Evolutionary conservation across 1,140 invertebrate species (phyloP).

Genomic region (Gonioctena quinquepunctata): DNA sequence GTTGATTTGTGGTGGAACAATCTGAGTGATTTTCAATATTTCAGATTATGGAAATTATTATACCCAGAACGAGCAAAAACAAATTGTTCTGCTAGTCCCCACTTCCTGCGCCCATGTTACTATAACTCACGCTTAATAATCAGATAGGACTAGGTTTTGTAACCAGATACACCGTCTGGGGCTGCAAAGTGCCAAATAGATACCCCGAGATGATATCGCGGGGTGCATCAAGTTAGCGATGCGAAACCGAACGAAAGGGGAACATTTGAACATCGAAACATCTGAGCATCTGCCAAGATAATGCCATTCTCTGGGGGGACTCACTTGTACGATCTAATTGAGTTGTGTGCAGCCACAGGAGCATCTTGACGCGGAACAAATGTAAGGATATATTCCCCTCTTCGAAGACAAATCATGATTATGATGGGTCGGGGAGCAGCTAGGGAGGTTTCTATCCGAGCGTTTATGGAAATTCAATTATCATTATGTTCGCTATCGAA

Average conservation of each 20-base stretch:
- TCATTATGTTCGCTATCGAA: too few species aligned
- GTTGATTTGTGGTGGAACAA: too few species aligned
- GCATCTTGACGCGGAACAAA: constrained; percentile 16
- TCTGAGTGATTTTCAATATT: too few species aligned
- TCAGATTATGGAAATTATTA: too few species aligned
- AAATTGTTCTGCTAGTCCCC: too few species aligned
- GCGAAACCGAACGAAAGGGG: constrained; percentile 12
- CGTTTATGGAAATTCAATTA: too few species aligned
- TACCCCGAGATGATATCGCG: constrained; percentile 15
- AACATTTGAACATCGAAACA: constrained; percentile 10
- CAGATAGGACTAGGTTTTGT: constrained; percentile 3
- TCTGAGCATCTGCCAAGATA: constrained; percentile 17
- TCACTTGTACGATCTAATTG: constrained; percentile 15
- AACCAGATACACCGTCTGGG: constrained; percentile 11
- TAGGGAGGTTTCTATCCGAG: not conserved
- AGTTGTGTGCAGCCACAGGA: constrained; percentile 20
- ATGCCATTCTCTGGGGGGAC: constrained; percentile 8
- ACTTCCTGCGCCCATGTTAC: too few species aligned
- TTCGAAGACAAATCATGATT: constrained; percentile 13
- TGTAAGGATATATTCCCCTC: constrained; percentile 11
- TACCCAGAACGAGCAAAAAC: too few species aligned
- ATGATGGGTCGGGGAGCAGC: not conserved
- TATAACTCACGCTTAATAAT: not conserved
- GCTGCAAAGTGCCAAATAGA: constrained; percentile 27
- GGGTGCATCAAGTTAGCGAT: constrained; percentile 18